Conservation (phyloP, 2,113 vertebrate species). For the Trichomycterus rosablanca region DNA sequence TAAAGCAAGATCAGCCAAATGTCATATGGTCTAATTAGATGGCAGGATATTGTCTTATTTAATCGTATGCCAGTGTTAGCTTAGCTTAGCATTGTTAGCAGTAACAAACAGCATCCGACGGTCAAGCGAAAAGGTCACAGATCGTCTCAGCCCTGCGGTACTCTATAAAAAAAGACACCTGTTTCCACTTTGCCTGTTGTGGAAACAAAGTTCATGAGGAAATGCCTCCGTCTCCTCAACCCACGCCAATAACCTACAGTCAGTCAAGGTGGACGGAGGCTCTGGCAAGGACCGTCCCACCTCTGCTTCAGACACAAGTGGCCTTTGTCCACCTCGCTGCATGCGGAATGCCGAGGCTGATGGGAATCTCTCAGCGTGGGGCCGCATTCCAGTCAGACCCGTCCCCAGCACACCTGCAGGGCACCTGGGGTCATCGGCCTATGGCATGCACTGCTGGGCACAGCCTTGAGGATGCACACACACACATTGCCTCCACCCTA, state of each 20-base stretch:
- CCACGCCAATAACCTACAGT: slow-evolving; percentile 36
- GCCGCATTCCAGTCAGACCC: slow-evolving; percentile 55
- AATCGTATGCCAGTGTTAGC: no score
- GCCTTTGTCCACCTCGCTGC: slow-evolving; percentile 35
- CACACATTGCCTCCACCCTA: not conserved
- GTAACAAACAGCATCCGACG: slow-evolving; percentile 2
- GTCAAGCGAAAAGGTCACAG: slow-evolving; percentile 9
- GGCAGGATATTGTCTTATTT: no score
- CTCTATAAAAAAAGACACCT: slow-evolving; percentile 35
- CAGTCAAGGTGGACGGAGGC: slow-evolving; percentile 32
- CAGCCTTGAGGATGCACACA: slow-evolving; percentile 3
- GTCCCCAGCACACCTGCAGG: slow-evolving; percentile 68
- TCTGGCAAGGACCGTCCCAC: slow-evolving; percentile 9
- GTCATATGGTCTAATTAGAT: no score
- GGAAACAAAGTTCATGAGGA: slow-evolving; percentile 35
- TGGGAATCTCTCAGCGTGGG: slow-evolving; percentile 58
- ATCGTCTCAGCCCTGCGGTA: not conserved
- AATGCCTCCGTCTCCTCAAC: slow-evolving; percentile 7
- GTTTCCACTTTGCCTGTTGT: slow-evolving; percentile 40
- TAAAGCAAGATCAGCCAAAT: no score
- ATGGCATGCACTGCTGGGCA: slow-evolving; percentile 39
- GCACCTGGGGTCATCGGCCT: slow-evolving; percentile 63
- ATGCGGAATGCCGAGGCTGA: slow-evolving; percentile 63
- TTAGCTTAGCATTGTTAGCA: slow-evolving; percentile 1
- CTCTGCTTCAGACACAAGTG: slow-evolving; percentile 26